Base-by-base conservation (phyloP, 2,888 invertebrate genomes). In the Erannis defoliaria region DNA sequence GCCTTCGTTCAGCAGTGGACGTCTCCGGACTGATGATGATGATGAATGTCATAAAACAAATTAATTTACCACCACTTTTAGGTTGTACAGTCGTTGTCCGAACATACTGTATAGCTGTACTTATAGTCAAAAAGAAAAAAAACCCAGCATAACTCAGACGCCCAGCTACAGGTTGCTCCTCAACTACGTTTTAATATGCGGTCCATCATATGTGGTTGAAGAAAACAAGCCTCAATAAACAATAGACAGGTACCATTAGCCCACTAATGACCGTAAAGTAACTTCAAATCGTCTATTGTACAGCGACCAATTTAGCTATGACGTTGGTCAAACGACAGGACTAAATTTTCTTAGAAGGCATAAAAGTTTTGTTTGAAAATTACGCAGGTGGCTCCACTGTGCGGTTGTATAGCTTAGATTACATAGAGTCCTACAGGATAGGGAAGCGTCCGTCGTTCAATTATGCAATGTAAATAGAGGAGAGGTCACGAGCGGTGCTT, bases 381-480 rank as follows among this genome's bases (percentile, higher is more conserved):
- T 31, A 9, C 31, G 31, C 2, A 31, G 23, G 23, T 23, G 5
- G 23, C 23, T 2, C 23, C 23, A 4, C 23, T 4, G 2, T 23
- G 5, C 23, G 23, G 23, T 23, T 5, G 23, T 10, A 9, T 2
- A 10, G 31, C 31, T 12, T 33, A 33, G 33, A 12, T 12, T 2
- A 9, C 9, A 12, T 9, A 3, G 2, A 33, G 33, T 33, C 12
- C 33, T 4, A 9, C 40, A 21, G 21, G 40, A 38, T 38, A 8
- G 4, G 37, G 4, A 3, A 12, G 1, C 19, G 23, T 37, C 48
- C 26, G 23, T 0, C 31, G 46, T 46, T 53, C 46, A 46, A 48
- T 59, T 59, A 59, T 54, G 53, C 46, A 14, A 59, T 59, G 59
- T 54, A 59, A 59, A 59, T 59, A 21, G 23, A 16, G 23, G 33